phyloP scores from a whole-genome alignment of 2,888 invertebrate species.

The Scelioninae gen. 2 region DNA sequence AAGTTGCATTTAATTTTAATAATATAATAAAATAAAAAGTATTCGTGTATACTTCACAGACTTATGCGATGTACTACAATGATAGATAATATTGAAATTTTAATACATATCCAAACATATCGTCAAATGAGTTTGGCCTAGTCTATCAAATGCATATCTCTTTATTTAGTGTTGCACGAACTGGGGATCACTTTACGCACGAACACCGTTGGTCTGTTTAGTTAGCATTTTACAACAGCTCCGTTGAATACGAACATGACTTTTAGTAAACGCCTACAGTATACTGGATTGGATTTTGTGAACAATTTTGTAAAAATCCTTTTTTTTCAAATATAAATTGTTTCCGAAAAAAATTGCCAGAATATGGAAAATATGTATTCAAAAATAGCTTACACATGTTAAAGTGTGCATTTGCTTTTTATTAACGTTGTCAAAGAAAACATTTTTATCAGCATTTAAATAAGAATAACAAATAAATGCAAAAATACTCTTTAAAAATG shows the following conservation, averaged over 20 bases:
- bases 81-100: too few species aligned
- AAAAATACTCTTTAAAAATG: too few species aligned
- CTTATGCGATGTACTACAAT: too few species aligned
- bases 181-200: conserved; percentile 66
- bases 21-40: too few species aligned
- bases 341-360: background rate
- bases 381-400: background rate
- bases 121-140: conserved; percentile 28
- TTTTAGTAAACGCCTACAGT: conserved; percentile 49
- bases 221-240: conserved; percentile 68
- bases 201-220: conserved; percentile 70
- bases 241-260: conserved; percentile 56
- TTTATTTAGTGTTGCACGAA: conserved; percentile 68
- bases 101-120: conserved; percentile 40
- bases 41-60: too few species aligned
- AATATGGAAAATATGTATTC: background rate
- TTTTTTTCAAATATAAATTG: conserved; percentile 12
- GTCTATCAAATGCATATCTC: conserved; percentile 56
- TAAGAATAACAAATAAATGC: background rate
- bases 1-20: too few species aligned
- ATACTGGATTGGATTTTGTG: conserved; percentile 23
- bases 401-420: too few species aligned
- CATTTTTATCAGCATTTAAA: too few species aligned
- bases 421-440: too few species aligned
- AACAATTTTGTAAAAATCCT: conserved; percentile 23